phyloP scores from a whole-genome alignment of 2,797 vertebrate species.

The Sus cebifrons region DNA sequence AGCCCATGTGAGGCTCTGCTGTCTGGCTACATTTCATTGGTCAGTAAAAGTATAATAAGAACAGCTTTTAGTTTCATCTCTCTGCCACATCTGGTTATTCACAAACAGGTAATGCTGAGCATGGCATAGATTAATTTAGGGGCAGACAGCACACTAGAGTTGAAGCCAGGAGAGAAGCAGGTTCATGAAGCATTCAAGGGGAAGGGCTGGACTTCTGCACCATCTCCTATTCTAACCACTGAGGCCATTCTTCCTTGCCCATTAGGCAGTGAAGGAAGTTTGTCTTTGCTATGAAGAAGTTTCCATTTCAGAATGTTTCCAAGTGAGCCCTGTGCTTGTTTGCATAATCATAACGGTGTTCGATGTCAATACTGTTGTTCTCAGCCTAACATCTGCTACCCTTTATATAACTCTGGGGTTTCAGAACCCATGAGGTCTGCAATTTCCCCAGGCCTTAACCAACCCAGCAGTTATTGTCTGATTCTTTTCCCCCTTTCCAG shows the following conservation, averaged over 20 bases:
- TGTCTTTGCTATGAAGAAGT: conserved; percentile 40
- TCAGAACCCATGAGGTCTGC: conserved; percentile 9
- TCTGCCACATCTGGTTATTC: background rate
- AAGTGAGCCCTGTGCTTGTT: conserved; percentile 43
- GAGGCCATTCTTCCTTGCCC: conserved; percentile 22
- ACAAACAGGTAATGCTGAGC: background rate
- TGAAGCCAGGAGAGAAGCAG: conserved; percentile 33
- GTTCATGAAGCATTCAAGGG: background rate
- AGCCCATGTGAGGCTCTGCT: conserved; percentile 58
- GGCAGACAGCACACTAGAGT: background rate
- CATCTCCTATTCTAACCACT: background rate
- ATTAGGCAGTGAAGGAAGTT: conserved; percentile 32
- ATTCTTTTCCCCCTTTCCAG: conserved; percentile 89
- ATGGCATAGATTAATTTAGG: background rate
- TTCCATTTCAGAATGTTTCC: conserved; percentile 67
- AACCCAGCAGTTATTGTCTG: conserved; percentile 58
- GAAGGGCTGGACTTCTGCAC: background rate
- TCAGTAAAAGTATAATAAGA: conserved; percentile 33
- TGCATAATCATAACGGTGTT: conserved; percentile 65
- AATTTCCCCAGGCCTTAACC: conserved; percentile 40
- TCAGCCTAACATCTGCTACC: conserved; percentile 76
- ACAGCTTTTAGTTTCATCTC: background rate
- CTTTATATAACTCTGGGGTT: conserved; percentile 24
- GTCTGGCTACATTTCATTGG: conserved; percentile 45
- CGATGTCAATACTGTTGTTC: conserved; percentile 68